Percentiles rank a stretch among this genome's conserved stretches.
phyloP scores from a whole-genome alignment of 2,888 invertebrate genomes.

The Torymus auratus region DNA sequence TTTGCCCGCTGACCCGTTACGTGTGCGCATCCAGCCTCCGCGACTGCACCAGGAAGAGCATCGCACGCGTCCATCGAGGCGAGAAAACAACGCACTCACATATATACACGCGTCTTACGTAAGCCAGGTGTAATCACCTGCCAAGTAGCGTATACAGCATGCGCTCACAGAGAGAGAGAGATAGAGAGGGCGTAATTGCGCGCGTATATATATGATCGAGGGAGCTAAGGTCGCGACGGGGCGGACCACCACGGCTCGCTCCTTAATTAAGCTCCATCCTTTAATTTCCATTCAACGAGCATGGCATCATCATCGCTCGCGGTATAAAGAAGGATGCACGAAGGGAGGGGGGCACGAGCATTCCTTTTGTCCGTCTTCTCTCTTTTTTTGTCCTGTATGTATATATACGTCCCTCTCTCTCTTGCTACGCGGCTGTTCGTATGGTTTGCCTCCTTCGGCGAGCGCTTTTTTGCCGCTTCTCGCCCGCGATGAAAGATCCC shows the following conservation, averaged over 20 bases:
- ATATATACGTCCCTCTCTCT: no score
- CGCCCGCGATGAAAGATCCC: constrained; percentile 21
- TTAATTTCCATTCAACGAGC: constrained; percentile 24
- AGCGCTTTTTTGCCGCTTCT: constrained; percentile 34
- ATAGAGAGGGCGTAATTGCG: constrained; percentile 4
- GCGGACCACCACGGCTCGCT: background rate
- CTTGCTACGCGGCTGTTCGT: background rate
- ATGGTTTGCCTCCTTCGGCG: background rate
- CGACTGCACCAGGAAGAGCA: no score
- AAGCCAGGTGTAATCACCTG: no score
- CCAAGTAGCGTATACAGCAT: no score
- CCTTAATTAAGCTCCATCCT: constrained; percentile 12
- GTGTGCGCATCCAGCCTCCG: no score
- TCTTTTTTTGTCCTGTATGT: background rate
- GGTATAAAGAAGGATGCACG: background rate
- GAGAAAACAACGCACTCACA: no score
- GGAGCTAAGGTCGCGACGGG: constrained; percentile 1
- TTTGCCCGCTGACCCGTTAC: no score
- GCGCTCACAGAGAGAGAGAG: no score
- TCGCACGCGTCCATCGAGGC: no score
- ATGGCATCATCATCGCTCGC: no score
- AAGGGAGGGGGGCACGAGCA: background rate
- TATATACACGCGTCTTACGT: no score
- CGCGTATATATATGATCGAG: background rate
- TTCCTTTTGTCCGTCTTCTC: background rate